phyloP scores from a whole-genome alignment of 2,888 invertebrate species.

The Euproctis similis region DNA sequence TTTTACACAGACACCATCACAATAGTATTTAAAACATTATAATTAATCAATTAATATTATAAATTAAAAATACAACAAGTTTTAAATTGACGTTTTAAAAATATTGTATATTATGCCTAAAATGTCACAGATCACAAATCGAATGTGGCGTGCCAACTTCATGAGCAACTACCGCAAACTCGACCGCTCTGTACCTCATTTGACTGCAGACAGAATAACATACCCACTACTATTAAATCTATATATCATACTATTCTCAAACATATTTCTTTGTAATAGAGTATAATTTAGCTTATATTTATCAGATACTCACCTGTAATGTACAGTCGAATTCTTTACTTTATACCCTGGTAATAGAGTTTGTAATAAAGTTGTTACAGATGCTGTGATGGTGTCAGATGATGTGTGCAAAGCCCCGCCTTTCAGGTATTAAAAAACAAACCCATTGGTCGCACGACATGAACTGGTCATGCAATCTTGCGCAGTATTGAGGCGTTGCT shows the following conservation, averaged over 20 bases:
- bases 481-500: constrained; percentile 53
- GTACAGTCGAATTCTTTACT: constrained; percentile 24
- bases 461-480: constrained; percentile 55
- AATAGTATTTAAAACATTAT: constrained; percentile 15
- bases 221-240: constrained; percentile 40
- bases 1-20: constrained; percentile 21
- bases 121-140: constrained; percentile 53
- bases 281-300: constrained; percentile 26
- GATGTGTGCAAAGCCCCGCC: constrained; percentile 49
- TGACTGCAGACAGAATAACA: constrained; percentile 64
- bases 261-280: constrained; percentile 30
- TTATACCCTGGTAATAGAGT: constrained; percentile 18
- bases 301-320: constrained; percentile 5
- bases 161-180: constrained; percentile 70
- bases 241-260: constrained; percentile 25
- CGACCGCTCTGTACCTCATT: constrained; percentile 64
- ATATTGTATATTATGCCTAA: constrained; percentile 22
- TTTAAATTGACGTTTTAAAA: constrained; percentile 4
- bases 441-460: constrained; percentile 55
- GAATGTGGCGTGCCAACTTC: constrained; percentile 65
- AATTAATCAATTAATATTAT: constrained; percentile 3
- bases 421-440: constrained; percentile 53
- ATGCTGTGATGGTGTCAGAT: constrained; percentile 17
- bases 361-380: constrained; percentile 4
- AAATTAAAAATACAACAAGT: constrained; percentile 1